A percentile compares a stretch with the other conserved stretches of the same genome.
phyloP scores from a whole-genome alignment of 1,140 invertebrate species.

The Philaenus spumarius region DNA sequence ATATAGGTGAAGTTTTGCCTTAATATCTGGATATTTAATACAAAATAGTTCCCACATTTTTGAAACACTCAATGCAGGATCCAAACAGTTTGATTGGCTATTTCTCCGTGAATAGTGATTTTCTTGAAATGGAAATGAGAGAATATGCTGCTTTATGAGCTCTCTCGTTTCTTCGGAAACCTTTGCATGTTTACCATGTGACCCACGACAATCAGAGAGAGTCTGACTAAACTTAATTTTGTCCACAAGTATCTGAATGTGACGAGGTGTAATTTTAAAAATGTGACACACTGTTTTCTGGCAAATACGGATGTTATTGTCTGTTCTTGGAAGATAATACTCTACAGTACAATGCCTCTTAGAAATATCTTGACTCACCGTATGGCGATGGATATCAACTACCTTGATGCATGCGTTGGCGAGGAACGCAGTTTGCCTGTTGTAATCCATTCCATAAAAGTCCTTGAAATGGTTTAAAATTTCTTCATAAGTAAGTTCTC shows the following conservation, averaged over 20 bases:
- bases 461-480: too few relatives aligned
- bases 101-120: background rate
- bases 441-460: too few relatives aligned
- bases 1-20: too few relatives aligned
- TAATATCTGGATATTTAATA: slow-evolving; percentile 1
- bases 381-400: slow-evolving; percentile 31
- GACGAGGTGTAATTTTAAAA: slow-evolving; percentile 11
- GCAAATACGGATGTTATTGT: slow-evolving; percentile 3
- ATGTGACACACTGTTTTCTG: too few relatives aligned
- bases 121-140: background rate
- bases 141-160: too few relatives aligned
- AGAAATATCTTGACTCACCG: too few relatives aligned
- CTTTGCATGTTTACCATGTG: slow-evolving; percentile 3
- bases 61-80: too few relatives aligned
- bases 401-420: slow-evolving; percentile 23
- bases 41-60: too few relatives aligned
- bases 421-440: background rate
- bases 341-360: background rate
- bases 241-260: background rate
- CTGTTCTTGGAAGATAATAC: too few relatives aligned
- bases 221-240: slow-evolving; percentile 10
- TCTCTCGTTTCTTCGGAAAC: too few relatives aligned
- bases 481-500: too few relatives aligned
- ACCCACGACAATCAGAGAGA: background rate
- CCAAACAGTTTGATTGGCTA: too few relatives aligned